A percentile compares a stretch with the other conserved stretches of the same genome.
Conservation (phyloP, 92 coral and sea anemone species). For the Siderastrea radians region DNA sequence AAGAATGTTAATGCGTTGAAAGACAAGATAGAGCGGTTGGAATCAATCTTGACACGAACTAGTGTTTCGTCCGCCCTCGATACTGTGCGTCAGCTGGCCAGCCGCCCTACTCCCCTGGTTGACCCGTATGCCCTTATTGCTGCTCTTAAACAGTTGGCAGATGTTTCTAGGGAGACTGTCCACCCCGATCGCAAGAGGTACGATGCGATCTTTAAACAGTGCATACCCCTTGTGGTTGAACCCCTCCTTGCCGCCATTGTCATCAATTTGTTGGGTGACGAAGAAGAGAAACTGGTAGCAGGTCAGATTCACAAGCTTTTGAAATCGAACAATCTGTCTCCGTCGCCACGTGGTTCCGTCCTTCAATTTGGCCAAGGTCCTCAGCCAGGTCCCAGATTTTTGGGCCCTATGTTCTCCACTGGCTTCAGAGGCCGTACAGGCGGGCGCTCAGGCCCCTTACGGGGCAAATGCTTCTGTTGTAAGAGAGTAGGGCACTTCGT, state of each 20-base stretch:
- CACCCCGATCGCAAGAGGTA: conserved; percentile 3
- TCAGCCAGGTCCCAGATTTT: too few species aligned
- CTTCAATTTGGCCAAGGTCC: too few species aligned
- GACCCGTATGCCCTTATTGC: not conserved
- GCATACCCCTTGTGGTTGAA: not conserved
- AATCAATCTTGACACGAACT: not conserved
- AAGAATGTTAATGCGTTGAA: too few species aligned
- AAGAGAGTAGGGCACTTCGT: too few species aligned
- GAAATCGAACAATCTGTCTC: not conserved
- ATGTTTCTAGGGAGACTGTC: not conserved
- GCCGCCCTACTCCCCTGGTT: not conserved
- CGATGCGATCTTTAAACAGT: conserved; percentile 13
- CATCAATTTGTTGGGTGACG: conserved; percentile 10
- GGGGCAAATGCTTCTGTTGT: too few species aligned
- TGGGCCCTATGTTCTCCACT: too few species aligned
- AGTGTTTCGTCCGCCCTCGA: not conserved
- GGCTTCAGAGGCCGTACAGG: too few species aligned
- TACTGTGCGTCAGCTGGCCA: not conserved
- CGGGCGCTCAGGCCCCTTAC: too few species aligned
- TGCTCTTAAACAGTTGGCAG: not conserved
- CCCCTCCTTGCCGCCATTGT: not conserved
- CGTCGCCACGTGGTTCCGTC: too few species aligned
- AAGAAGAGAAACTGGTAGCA: not conserved
- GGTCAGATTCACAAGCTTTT: conserved; percentile 1
- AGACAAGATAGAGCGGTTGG: not conserved